Conservation (phyloP, 2,113 vertebrate species). For the Pollachius pollachius region DNA sequence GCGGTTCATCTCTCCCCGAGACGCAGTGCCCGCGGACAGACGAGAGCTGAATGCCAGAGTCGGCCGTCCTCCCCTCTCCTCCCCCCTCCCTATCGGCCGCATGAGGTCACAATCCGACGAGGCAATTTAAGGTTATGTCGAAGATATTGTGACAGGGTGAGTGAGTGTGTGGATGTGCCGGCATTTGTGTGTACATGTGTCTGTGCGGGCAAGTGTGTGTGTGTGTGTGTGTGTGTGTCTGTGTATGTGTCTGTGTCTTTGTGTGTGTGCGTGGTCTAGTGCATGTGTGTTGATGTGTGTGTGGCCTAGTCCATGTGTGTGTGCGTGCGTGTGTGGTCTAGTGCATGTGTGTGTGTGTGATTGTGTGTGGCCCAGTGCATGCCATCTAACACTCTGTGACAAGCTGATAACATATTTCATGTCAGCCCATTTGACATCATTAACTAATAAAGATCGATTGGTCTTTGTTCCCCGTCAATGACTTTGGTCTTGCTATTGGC, state of each 20-base stretch:
- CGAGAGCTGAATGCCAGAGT: background rate
- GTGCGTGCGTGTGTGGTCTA: background rate
- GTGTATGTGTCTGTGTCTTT: background rate
- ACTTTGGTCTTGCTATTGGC: constrained; percentile 35
- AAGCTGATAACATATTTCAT: constrained; percentile 53
- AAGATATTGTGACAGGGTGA: constrained; percentile 13
- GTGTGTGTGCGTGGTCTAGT: constrained; percentile 3
- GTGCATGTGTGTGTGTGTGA: constrained; percentile 5
- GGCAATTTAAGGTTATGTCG: constrained; percentile 32
- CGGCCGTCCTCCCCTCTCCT: background rate
- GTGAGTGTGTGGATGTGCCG: background rate
- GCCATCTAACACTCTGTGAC: constrained; percentile 36
- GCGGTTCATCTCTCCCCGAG: too few species aligned
- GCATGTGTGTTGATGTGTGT: constrained; percentile 3
- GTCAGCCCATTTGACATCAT: constrained; percentile 51
- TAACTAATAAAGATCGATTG: constrained; percentile 60
- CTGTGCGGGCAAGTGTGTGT: background rate
- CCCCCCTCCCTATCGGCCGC: constrained; percentile 9
- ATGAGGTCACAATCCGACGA: constrained; percentile 37
- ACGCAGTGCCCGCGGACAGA: background rate
- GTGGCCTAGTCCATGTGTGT: background rate
- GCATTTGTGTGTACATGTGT: background rate
- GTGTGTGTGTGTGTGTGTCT: constrained; percentile 7
- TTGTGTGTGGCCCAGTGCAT: constrained; percentile 15
- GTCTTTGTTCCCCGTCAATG: constrained; percentile 40